phyloP scores from a whole-genome alignment of 2,113 vertebrate species.

The Malurus melanocephalus region DNA sequence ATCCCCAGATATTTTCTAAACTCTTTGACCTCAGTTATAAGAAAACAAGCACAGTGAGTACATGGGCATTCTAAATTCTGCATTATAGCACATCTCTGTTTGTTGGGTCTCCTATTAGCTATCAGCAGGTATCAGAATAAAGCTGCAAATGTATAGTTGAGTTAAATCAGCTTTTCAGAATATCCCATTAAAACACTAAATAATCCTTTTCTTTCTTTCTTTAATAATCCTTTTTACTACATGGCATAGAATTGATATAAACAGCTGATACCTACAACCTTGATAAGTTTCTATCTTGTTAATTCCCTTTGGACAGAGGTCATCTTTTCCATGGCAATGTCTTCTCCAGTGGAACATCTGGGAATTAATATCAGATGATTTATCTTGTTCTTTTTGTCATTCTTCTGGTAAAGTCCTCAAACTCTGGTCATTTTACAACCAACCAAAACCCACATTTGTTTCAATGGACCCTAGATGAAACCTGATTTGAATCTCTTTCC shows the following conservation, averaged over 20 bases:
- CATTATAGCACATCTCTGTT: not conserved
- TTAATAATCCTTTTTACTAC: not conserved
- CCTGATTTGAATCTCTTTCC: slow-evolving; percentile 14
- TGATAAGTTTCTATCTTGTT: not conserved
- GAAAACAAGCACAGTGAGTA: not conserved
- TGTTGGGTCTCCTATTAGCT: not conserved
- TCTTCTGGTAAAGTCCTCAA: not conserved
- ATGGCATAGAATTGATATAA: not conserved
- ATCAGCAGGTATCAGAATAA: not conserved
- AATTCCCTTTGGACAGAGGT: not conserved
- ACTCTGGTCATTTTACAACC: not conserved
- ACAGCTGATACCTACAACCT: not conserved
- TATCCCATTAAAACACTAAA: not conserved
- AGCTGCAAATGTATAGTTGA: not conserved
- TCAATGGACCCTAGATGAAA: not conserved
- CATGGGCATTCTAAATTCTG: not conserved
- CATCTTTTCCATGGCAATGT: not conserved
- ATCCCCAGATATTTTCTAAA: not conserved
- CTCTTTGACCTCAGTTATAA: not conserved
- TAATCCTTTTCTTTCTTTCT: not conserved
- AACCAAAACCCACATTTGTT: not conserved
- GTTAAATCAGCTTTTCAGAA: not conserved
- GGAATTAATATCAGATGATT: not conserved
- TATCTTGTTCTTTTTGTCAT: not conserved
- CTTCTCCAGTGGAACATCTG: not conserved